Evolutionary conservation across 2,113 vertebrate genomes (phyloP).

Genomic region (Myotis brandtii): DNA sequence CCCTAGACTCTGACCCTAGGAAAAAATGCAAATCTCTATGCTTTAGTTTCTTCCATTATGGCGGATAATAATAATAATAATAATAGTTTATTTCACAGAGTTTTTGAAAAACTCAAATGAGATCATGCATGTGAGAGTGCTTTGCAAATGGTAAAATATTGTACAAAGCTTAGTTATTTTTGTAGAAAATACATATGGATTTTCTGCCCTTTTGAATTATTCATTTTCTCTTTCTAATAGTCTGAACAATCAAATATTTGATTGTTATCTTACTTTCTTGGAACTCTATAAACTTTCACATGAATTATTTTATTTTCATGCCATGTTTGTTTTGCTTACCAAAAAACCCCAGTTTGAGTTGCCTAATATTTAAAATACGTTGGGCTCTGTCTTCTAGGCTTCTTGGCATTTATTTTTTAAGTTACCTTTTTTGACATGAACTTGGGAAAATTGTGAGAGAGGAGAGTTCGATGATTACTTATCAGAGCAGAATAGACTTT

Average conservation of each 20-base stretch:
- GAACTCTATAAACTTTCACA: slow-evolving; percentile 17
- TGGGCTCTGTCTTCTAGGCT: background rate
- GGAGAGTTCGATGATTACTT: background rate
- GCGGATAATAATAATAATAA: background rate
- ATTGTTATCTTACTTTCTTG: slow-evolving; percentile 64
- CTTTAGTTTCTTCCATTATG: background rate
- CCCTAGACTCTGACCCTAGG: background rate
- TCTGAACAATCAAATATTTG: slow-evolving; percentile 59
- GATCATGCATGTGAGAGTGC: background rate
- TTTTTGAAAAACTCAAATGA: slow-evolving; percentile 41
- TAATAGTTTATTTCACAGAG: background rate
- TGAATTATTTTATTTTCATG: slow-evolving; percentile 36
- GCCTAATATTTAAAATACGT: slow-evolving; percentile 52
- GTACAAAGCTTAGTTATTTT: slow-evolving; percentile 64
- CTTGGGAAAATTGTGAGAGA: background rate
- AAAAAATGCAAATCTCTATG: background rate
- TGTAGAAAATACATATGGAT: slow-evolving; percentile 64
- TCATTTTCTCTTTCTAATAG: slow-evolving; percentile 63
- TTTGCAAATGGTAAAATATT: slow-evolving; percentile 69
- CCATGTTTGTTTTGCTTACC: slow-evolving; percentile 2
- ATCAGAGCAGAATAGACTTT: background rate
- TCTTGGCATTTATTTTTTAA: slow-evolving; percentile 28
- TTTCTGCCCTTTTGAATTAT: slow-evolving; percentile 73
- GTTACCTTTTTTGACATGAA: background rate
- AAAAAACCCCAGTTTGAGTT: background rate